These are phyloP conservation scores for Lepeophtheirus salmonis DNA, from an alignment of 1,140 invertebrate genomes.

Conservation along the genomic window DNA sequence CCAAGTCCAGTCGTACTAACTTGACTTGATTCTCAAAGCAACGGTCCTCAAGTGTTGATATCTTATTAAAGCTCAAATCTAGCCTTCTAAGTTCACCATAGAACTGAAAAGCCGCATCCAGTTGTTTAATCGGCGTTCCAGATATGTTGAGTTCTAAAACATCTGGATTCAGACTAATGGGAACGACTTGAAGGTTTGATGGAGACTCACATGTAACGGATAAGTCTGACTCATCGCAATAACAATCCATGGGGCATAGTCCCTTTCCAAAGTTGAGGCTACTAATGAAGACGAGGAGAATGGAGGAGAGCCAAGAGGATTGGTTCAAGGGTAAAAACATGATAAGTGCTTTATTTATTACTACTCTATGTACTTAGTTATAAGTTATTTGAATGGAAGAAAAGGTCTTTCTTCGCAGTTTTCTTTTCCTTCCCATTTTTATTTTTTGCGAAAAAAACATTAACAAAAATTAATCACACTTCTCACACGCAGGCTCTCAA, in stretches of 20 bases:
- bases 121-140: not conserved
- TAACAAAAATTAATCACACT: too few relatives aligned
- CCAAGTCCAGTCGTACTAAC: not conserved
- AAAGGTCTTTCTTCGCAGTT: too few relatives aligned
- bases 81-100: constrained; percentile 3
- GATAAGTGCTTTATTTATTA: too few relatives aligned
- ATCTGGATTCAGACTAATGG: constrained; percentile 4
- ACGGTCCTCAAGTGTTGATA: not conserved
- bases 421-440: too few relatives aligned
- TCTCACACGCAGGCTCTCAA: too few relatives aligned
- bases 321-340: too few relatives aligned
- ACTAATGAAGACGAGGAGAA: too few relatives aligned
- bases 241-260: constrained; percentile 1
- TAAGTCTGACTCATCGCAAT: not conserved
- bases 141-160: not conserved
- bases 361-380: too few relatives aligned
- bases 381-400: too few relatives aligned
- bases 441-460: too few relatives aligned
- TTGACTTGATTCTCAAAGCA: constrained; percentile 1
- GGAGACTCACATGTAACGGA: not conserved
- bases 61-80: constrained; percentile 8
- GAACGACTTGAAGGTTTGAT: constrained; percentile 6
- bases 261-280: not conserved
- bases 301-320: too few relatives aligned
- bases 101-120: constrained; percentile 11